Evolutionary conservation across 1,140 invertebrate species (phyloP), one percentile per base, ranked within the genome.

Genomic region (Gerris buenoi): DNA sequence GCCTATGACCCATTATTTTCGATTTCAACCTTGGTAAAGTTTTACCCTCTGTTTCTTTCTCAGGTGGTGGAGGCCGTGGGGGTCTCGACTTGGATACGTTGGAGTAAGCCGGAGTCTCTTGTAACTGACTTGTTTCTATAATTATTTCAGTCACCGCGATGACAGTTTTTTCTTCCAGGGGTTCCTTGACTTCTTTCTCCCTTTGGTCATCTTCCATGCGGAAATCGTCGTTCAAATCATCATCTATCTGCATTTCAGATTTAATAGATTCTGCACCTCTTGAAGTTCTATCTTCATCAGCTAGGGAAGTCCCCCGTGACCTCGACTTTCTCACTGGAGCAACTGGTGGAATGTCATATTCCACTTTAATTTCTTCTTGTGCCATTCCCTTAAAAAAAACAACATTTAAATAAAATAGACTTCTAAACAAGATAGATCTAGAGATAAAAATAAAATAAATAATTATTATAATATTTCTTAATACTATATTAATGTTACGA

Each of bases 221-320:
- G 25, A 77, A 76, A 69, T 76, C 77, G 1, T 25, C 28, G 25
- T 79, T 77, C 25, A 74, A 72, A 67, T 79, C 76, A 69, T 77
- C 79, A 33, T 80, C 77, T 27, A 74, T 72, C 67, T 79, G 75
- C 15, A 77, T 77, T 63, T 82, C 81, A 56, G 81, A 72, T 13
- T 74, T 79, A 22, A 83, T 72, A 1, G 86, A 88, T 64, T 88
- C 86, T 2, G 85, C 85, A 1, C 85, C 87, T 66, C 83, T 81
- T 0, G 86, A 88, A 1, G 85, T 87, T 23, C 85, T 79, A 66
- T 88, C 85, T 64, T 88, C 87, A 66, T 75, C 76, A 2, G 80
- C 81, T 14, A 84, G 70, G 0, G 83, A 84, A 1, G 83, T 82
- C 0, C 79, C 79, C 64, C 82, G 75, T 0, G 86, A 87, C 26